Conservation (phyloP, 2,113 vertebrate genomes). For the Microcebus lehilahytsara region DNA sequence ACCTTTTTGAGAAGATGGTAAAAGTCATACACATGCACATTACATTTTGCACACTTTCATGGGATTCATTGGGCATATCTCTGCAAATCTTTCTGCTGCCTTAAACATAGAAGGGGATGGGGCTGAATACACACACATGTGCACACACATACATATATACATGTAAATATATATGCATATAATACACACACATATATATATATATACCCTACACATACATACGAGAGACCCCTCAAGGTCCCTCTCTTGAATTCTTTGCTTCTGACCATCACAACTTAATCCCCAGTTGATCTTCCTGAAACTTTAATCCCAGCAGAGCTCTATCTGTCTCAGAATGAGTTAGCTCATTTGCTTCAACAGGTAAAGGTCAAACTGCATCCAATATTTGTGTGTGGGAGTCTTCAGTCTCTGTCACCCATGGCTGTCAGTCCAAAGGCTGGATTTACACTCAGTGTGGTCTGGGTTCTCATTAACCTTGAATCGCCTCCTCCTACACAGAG, state of each 20-base stretch:
- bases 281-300: slow-evolving; percentile 13
- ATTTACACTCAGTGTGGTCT: slow-evolving; percentile 29
- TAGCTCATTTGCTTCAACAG: slow-evolving; percentile 16
- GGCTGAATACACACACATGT: background rate
- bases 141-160: background rate
- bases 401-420: background rate
- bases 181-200: background rate
- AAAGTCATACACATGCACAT: too few species aligned
- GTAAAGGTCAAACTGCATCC: slow-evolving; percentile 36
- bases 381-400: background rate
- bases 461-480: slow-evolving; percentile 68
- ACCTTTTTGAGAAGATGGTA: background rate
- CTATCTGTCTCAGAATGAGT: slow-evolving; percentile 20
- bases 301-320: background rate
- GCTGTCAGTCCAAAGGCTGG: slow-evolving; percentile 50
- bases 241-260: background rate
- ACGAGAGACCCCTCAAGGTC: background rate
- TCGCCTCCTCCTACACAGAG: slow-evolving; percentile 31
- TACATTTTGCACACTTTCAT: background rate
- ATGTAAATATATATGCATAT: background rate
- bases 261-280: background rate
- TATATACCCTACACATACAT: accelerated
- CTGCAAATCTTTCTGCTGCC: background rate
- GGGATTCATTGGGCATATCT: background rate
- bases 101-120: background rate